These are phyloP conservation scores for Andrena haemorrhoa DNA, from an alignment of 2,888 invertebrate species.

Conservation along the genomic window DNA sequence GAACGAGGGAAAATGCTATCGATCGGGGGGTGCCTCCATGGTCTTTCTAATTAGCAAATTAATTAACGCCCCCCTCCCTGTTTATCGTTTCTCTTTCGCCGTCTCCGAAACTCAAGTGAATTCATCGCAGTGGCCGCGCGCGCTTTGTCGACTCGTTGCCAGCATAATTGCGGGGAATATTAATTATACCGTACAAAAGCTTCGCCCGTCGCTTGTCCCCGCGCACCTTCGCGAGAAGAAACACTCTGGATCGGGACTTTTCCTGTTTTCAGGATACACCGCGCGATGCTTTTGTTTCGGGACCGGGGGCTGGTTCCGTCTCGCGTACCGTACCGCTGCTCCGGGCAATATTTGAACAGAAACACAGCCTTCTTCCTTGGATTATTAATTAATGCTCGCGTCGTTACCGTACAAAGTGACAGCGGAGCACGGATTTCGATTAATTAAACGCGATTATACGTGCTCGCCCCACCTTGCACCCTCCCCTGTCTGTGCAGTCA, in stretches of 20 bases:
- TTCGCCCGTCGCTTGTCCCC: not conserved
- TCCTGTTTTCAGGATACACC: not conserved
- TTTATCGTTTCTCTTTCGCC: conserved; percentile 40
- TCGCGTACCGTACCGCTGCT: too few relatives aligned
- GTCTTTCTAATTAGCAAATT: conserved; percentile 49
- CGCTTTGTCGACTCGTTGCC: conserved; percentile 21
- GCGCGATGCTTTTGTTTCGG: conserved; percentile 15
- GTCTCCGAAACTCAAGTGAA: conserved; percentile 11
- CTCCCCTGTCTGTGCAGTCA: not conserved
- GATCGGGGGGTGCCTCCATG: not conserved
- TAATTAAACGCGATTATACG: conserved; percentile 38
- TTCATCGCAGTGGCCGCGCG: conserved; percentile 19
- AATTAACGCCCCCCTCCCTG: conserved; percentile 40
- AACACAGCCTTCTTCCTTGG: conserved; percentile 15
- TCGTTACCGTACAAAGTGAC: conserved; percentile 28
- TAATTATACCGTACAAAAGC: conserved; percentile 37
- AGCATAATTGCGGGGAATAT: conserved; percentile 47
- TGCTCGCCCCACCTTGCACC: not conserved
- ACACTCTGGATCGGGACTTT: not conserved
- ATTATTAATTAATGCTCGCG: conserved; percentile 45
- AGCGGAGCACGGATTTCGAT: conserved; percentile 17
- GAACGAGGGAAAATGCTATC: not conserved
- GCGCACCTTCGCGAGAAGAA: not conserved
- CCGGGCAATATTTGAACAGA: not conserved
- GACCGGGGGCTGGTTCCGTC: not conserved